Percentiles rank a stretch among this genome's conserved stretches.
These are phyloP conservation scores for Helicoverpa zea DNA, from an alignment of 1,140 invertebrate species.

Conservation along the genomic window DNA sequence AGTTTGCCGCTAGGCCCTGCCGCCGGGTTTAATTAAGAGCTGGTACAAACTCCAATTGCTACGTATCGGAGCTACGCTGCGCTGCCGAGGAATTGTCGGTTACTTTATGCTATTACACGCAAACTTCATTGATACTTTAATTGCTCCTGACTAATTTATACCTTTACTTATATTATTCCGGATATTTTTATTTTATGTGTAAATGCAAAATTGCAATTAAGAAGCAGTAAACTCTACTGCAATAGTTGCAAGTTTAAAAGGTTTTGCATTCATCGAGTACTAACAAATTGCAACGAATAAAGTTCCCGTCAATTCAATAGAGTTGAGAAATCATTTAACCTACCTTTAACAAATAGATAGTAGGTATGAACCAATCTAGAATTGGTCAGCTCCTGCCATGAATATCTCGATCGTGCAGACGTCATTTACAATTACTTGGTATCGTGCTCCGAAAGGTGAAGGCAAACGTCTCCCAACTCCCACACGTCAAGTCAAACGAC, in stretches of 20 bases:
- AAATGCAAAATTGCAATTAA: not conserved
- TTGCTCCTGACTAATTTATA: slow-evolving; percentile 39
- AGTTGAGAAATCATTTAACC: not conserved
- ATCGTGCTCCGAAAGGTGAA: not conserved
- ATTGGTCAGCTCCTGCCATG: not conserved
- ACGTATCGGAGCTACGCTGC: slow-evolving; percentile 61
- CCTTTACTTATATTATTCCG: slow-evolving; percentile 10
- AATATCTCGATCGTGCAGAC: not conserved
- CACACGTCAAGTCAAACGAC: not conserved
- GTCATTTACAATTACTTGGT: not conserved
- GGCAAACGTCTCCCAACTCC: slow-evolving; percentile 1
- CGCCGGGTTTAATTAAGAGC: slow-evolving; percentile 81
- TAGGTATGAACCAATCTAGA: not conserved
- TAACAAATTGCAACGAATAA: no score
- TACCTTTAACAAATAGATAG: not conserved
- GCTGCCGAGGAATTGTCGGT: slow-evolving; percentile 55
- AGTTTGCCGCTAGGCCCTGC: slow-evolving; percentile 82
- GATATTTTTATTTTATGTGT: not conserved
- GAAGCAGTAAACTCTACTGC: not conserved
- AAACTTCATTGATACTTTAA: slow-evolving; percentile 61
- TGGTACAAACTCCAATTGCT: slow-evolving; percentile 67
- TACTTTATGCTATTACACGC: slow-evolving; percentile 61
- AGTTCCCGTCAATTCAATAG: no score
- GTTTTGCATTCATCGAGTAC: no score
- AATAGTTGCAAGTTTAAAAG: not conserved